Percentiles rank a stretch among this genome's conserved stretches.
Evolutionary conservation across 2,797 vertebrate species (phyloP).

Genomic region (Xenopus petersii): DNA sequence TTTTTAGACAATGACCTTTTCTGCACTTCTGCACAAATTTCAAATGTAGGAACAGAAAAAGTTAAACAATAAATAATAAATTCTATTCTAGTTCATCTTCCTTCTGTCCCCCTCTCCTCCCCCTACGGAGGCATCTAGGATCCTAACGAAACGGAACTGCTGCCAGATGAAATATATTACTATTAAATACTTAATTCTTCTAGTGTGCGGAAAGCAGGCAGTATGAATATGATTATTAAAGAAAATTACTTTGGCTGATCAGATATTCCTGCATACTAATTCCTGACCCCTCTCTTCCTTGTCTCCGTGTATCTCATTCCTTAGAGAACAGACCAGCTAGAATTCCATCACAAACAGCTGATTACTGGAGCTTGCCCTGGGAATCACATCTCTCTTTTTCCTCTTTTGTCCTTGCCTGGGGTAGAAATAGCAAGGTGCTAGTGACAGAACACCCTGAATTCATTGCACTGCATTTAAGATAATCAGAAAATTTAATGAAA

Average conservation of each 20-base stretch:
- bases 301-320: slow-evolving; percentile 72
- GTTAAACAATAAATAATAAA: slow-evolving; percentile 50
- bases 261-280: slow-evolving; percentile 89
- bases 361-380: slow-evolving; percentile 74
- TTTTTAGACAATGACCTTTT: slow-evolving; percentile 1
- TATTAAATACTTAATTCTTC: slow-evolving; percentile 87
- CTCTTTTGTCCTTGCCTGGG: slow-evolving; percentile 70
- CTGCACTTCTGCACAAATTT: slow-evolving; percentile 30
- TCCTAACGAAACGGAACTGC: slow-evolving; percentile 78
- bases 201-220: slow-evolving; percentile 80
- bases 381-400: slow-evolving; percentile 66
- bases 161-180: slow-evolving; percentile 85
- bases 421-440: slow-evolving; percentile 54
- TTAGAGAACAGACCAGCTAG: slow-evolving; percentile 80
- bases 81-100: slow-evolving; percentile 48
- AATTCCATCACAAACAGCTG: slow-evolving; percentile 84
- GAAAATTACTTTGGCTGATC: slow-evolving; percentile 86
- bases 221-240: slow-evolving; percentile 87
- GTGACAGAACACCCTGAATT: slow-evolving; percentile 25
- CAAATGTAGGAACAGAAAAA: slow-evolving; percentile 31
- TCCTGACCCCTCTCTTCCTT: slow-evolving; percentile 79
- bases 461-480: neutral
- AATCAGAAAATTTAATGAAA: slow-evolving; percentile 13
- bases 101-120: slow-evolving; percentile 56
- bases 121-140: slow-evolving; percentile 65